phyloP scores from a whole-genome alignment of 2,888 invertebrate species.

The Eledone cirrhosa region DNA sequence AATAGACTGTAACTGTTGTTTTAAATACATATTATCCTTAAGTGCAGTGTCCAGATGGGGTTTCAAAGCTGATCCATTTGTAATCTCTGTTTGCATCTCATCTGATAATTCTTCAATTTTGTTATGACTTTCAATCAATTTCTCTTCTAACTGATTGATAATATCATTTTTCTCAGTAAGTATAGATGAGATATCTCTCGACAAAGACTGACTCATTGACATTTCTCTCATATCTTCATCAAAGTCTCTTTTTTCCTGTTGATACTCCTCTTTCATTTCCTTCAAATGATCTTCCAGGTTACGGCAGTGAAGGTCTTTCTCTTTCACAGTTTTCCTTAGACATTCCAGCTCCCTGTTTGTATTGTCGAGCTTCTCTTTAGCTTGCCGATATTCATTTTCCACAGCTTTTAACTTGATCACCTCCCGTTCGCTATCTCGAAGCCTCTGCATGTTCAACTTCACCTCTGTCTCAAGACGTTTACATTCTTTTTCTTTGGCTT shows the following conservation, averaged over 20 bases:
- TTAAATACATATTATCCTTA: constrained; percentile 19
- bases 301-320: constrained; percentile 48
- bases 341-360: constrained; percentile 42
- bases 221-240: constrained; percentile 76
- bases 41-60: constrained; percentile 9
- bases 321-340: constrained; percentile 44
- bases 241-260: constrained; percentile 55
- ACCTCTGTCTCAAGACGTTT: constrained; percentile 52
- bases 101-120: constrained; percentile 58
- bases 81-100: constrained; percentile 56
- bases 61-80: constrained; percentile 28
- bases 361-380: constrained; percentile 55
- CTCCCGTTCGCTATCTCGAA: constrained; percentile 56
- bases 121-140: constrained; percentile 67
- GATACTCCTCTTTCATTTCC: constrained; percentile 61
- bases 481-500: constrained; percentile 54
- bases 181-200: constrained; percentile 67
- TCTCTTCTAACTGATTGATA: constrained; percentile 87
- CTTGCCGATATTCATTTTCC: constrained; percentile 54
- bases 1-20: constrained; percentile 42
- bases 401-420: constrained; percentile 58
- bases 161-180: constrained; percentile 89
- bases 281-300: constrained; percentile 53
- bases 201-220: constrained; percentile 55
- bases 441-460: constrained; percentile 48